Evolutionary conservation across 1,140 invertebrate genomes (phyloP), one percentile per base, ranked within the genome.

Genomic region (Drosophila seguyi): DNA sequence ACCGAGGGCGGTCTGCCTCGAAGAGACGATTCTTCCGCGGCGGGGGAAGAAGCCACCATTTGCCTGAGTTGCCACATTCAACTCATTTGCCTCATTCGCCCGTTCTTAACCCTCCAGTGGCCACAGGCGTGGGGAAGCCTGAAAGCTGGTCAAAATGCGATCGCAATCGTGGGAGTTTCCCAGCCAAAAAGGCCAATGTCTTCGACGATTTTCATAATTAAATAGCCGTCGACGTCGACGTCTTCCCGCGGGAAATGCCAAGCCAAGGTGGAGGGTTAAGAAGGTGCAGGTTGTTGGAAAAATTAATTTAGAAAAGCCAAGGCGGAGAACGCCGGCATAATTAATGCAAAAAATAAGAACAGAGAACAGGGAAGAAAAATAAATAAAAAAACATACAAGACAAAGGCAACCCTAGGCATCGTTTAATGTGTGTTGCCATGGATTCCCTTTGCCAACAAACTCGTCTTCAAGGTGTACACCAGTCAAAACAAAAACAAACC

Each of bases 131-230:
- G 59, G 41, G 72, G 55, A 55, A 55, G 42, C 18, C 31, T 22
- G 8, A 55, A 22, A 4, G 20, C 34, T 55, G 62, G 75, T 77
- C 75, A 56, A 68, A 77, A 53, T 57, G 66, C 66, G 66, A 78
- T 71, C 75, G 65, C 69, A 78, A 59, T 78, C 83, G 83, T 86
- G 83, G 83, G 83, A 86, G 83, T 86, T 82, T 86, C 83, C 69
- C 83, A 86, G 62, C 63, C 34, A 56, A 77, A 76, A 44, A 52
- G 74, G 63, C 73, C 44, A 58, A 75, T 53, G 73, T 67, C 60
- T 57, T 75, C 39, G 62, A 79, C 72, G 63, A 77, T 78, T 69
- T 69, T 85, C 79, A 79, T 87, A 86, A 86, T 86, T 86, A 87
- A 86, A 86, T 85, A 75, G 69, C 10, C 50, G 31, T 18, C 18